phyloP scores from a whole-genome alignment of 2,888 invertebrate genomes.

The Coelopa pilipes region DNA sequence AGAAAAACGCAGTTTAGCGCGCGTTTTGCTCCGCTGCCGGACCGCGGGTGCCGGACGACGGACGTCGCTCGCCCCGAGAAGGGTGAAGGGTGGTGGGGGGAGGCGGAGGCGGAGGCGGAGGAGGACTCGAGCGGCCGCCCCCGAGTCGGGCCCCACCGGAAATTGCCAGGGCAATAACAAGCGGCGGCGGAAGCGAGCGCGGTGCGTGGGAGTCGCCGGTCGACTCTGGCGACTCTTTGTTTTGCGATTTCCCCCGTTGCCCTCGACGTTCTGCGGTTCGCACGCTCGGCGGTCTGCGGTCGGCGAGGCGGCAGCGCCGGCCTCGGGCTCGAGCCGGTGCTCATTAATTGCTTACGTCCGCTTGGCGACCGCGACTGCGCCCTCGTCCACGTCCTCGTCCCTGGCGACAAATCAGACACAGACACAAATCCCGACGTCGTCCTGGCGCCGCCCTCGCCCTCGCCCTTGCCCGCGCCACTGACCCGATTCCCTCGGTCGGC shows the following conservation, averaged over 20 bases:
- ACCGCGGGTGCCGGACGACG: not conserved
- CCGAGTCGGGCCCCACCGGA: not conserved
- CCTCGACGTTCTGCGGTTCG: not conserved
- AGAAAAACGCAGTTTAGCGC: not conserved
- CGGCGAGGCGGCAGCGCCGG: not conserved
- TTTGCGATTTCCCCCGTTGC: too few relatives aligned
- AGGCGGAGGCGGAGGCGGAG: not conserved
- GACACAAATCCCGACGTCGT: too few relatives aligned
- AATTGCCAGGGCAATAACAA: constrained; percentile 20
- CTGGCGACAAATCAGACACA: too few relatives aligned
- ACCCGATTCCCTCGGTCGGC: too few relatives aligned
- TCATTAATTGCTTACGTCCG: not conserved
- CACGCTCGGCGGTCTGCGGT: too few relatives aligned
- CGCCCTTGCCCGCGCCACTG: too few relatives aligned
- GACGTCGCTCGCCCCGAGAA: too few relatives aligned
- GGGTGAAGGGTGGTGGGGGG: too few relatives aligned
- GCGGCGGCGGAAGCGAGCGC: constrained; percentile 12
- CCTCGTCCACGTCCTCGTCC: too few relatives aligned
- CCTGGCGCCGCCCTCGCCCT: too few relatives aligned
- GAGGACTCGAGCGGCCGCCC: not conserved
- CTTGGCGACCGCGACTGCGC: not conserved
- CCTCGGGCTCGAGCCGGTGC: not conserved
- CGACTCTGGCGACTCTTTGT: not conserved
- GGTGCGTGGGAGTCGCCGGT: not conserved
- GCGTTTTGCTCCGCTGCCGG: not conserved